A percentile compares a stretch with the other conserved stretches of the same genome.
Evolutionary conservation across 35 echinoderm and acorn worm genomes (phyloP).

Genomic region (Diadema setosum): DNA sequence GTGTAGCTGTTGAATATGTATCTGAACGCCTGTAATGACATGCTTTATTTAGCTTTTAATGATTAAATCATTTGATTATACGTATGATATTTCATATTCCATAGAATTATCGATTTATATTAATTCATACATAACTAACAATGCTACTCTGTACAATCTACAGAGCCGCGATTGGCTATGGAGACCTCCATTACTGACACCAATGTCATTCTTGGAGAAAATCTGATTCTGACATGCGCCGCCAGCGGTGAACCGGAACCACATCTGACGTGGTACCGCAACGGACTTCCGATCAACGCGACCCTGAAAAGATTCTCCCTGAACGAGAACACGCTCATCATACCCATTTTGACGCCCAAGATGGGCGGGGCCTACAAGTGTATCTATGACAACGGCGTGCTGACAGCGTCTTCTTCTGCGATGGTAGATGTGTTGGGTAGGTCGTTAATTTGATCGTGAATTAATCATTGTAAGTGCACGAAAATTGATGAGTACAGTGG

Average conservation of each 20-base stretch:
- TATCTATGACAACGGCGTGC: conserved; percentile 19
- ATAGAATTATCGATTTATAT: no score
- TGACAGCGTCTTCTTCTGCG: not conserved
- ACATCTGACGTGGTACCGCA: not conserved
- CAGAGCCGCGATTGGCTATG: conserved; percentile 13
- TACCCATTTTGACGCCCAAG: not conserved
- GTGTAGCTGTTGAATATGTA: no score
- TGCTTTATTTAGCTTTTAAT: no score
- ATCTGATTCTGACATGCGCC: not conserved
- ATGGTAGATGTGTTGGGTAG: not conserved
- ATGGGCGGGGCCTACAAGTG: conserved; percentile 20
- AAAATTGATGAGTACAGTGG: no score
- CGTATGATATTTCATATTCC: no score
- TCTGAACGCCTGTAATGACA: no score
- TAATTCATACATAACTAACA: no score
- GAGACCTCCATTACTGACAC: not conserved
- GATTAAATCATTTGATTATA: no score
- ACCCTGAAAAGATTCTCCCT: conserved; percentile 2
- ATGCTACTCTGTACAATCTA: no score
- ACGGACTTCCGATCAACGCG: not conserved
- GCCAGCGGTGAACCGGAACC: not conserved
- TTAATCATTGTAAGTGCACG: no score
- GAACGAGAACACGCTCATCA: not conserved
- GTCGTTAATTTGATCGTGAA: no score
- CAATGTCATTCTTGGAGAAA: conserved; percentile 27